Percentiles rank a stretch among this genome's conserved stretches.
Conservation (phyloP, 2,888 invertebrate genomes). For the Lydus trimaculatus region DNA sequence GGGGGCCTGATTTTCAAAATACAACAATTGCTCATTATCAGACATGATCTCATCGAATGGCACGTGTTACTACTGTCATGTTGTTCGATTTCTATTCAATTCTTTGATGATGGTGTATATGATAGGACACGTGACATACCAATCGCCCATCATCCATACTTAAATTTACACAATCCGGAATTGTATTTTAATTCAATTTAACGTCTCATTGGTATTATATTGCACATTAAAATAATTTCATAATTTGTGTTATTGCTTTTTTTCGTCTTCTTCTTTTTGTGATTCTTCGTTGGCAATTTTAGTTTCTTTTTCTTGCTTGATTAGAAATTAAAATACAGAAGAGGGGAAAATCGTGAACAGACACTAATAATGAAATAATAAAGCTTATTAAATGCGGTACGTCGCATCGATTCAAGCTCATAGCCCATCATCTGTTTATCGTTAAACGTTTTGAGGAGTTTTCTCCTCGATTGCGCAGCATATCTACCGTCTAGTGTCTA, state of each 20-base stretch:
- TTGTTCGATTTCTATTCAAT: background rate
- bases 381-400: conserved; percentile 54
- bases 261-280: too few relatives aligned
- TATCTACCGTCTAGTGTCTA: conserved; percentile 8
- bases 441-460: conserved; percentile 42
- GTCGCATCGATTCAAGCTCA: conserved; percentile 51
- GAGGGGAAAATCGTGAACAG: conserved; percentile 31
- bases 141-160: background rate
- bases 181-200: conserved; percentile 5
- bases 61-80: conserved; percentile 1
- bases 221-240: background rate
- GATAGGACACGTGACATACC: conserved; percentile 1
- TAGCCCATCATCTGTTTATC: conserved; percentile 53
- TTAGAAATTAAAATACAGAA: conserved; percentile 15
- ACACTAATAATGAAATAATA: conserved; percentile 49
- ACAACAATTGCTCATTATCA: conserved; percentile 8
- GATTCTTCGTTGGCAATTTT: background rate
- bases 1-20: background rate
- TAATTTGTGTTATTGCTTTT: too few relatives aligned
- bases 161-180: conserved; percentile 8
- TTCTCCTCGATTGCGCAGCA: conserved; percentile 49
- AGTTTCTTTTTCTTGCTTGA: background rate
- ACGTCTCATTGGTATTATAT: background rate
- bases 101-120: background rate
- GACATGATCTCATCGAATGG: conserved; percentile 7